Evolutionary conservation across 2,113 vertebrate genomes (phyloP).

Genomic region (Pyrgilauda ruficollis): DNA sequence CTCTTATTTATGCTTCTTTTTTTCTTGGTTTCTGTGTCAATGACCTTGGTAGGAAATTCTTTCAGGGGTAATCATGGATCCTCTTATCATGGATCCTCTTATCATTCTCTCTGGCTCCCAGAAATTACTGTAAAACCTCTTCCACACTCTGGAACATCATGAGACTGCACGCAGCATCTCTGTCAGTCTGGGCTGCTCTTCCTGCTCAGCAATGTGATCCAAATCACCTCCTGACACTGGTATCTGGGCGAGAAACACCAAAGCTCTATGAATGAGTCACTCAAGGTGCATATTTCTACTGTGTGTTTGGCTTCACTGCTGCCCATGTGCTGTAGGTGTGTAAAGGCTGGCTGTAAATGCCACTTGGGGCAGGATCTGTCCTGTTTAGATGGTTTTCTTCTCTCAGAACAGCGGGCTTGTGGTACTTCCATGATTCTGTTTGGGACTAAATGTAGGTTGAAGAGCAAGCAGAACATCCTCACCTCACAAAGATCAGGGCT

Average conservation of each 20-base stretch:
- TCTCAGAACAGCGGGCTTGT: not conserved
- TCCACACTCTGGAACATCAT: not conserved
- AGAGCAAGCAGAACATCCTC: not conserved
- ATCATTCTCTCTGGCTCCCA: too few relatives aligned
- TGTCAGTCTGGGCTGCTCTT: not conserved
- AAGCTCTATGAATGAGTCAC: not conserved
- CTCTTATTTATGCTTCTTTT: not conserved
- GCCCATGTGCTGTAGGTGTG: fast-evolving
- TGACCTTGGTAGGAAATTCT: not conserved
- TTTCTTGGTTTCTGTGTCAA: not conserved
- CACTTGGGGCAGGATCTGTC: not conserved
- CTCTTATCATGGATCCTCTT: too few relatives aligned
- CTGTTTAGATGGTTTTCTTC: not conserved
- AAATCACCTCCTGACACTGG: not conserved
- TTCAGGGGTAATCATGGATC: not conserved
- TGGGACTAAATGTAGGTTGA: not conserved
- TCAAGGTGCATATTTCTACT: not conserved
- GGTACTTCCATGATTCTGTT: not conserved
- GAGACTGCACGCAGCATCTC: not conserved
- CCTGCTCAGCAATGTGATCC: not conserved
- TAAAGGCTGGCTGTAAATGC: not conserved
- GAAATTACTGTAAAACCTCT: not conserved
- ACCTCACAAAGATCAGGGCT: not conserved
- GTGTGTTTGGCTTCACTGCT: not conserved
- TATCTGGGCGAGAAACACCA: not conserved